phyloP scores from a whole-genome alignment of 2,113 vertebrate species.

The Halichoerus grypus region DNA sequence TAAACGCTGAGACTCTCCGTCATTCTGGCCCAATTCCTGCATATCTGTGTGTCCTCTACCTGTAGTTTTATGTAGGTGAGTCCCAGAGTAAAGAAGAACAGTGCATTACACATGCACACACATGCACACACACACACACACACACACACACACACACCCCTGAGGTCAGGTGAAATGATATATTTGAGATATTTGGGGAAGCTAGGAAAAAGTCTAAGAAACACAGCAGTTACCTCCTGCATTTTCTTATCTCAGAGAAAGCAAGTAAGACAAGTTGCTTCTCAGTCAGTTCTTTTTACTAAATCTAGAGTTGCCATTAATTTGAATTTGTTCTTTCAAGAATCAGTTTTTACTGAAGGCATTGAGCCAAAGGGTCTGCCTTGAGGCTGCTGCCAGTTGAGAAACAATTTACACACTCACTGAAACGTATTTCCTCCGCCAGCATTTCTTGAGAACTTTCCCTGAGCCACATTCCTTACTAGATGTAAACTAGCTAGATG shows the following conservation, averaged over 20 bases:
- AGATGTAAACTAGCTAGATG: neutral
- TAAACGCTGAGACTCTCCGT: neutral
- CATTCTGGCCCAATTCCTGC: neutral
- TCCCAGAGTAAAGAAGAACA: neutral
- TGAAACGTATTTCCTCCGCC: neutral
- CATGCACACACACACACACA: neutral
- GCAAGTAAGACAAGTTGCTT: neutral
- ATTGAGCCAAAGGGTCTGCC: neutral
- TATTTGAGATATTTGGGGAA: neutral
- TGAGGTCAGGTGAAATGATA: neutral
- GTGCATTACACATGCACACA: neutral
- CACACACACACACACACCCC: neutral
- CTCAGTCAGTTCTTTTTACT: slow-evolving; percentile 2
- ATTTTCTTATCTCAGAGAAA: neutral
- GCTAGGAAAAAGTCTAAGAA: neutral
- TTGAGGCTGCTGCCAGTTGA: neutral
- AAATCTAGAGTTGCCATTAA: neutral
- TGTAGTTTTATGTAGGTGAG: neutral
- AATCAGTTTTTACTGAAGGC: slow-evolving; percentile 41
- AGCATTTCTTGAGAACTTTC: neutral
- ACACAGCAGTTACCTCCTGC: neutral
- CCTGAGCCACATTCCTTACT: neutral
- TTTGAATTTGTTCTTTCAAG: slow-evolving; percentile 46
- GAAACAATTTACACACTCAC: neutral
- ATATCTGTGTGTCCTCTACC: neutral